phyloP scores from a whole-genome alignment of 2,113 vertebrate species.

The Damaliscus lunatus region DNA sequence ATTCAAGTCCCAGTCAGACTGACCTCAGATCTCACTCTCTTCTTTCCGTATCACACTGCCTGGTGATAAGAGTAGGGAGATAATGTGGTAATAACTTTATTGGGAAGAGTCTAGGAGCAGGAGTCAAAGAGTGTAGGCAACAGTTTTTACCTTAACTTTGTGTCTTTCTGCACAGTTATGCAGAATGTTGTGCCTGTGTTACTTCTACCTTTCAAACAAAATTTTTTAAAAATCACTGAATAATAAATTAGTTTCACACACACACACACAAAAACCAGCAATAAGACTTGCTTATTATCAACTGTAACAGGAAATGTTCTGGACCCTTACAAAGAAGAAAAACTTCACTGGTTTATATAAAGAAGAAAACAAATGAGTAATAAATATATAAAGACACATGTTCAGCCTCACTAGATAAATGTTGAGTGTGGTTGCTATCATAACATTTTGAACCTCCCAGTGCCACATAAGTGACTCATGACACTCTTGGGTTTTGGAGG shows the following conservation, averaged over 20 bases:
- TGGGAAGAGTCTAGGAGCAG: not conserved
- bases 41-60: not conserved
- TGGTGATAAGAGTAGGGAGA: not conserved
- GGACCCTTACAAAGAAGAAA: not conserved
- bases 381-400: not conserved
- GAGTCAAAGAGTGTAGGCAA: not conserved
- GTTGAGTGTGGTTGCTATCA: not conserved
- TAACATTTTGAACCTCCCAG: not conserved
- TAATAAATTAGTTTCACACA: not conserved
- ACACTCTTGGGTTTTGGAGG: not conserved
- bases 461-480: not conserved
- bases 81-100: not conserved
- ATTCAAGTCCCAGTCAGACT: not conserved
- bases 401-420: not conserved
- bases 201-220: not conserved
- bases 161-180: not conserved
- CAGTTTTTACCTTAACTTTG: not conserved
- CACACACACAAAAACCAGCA: not conserved
- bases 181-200: not conserved
- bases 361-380: not conserved
- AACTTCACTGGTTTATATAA: not conserved
- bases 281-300: not conserved
- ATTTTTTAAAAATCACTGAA: not conserved
- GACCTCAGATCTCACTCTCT: not conserved
- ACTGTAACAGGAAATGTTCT: not conserved